Percentiles rank a stretch among this genome's conserved stretches.
These are phyloP conservation scores for Dolichotis patagonum DNA, from an alignment of 2,113 vertebrate species.

Conservation along the genomic window DNA sequence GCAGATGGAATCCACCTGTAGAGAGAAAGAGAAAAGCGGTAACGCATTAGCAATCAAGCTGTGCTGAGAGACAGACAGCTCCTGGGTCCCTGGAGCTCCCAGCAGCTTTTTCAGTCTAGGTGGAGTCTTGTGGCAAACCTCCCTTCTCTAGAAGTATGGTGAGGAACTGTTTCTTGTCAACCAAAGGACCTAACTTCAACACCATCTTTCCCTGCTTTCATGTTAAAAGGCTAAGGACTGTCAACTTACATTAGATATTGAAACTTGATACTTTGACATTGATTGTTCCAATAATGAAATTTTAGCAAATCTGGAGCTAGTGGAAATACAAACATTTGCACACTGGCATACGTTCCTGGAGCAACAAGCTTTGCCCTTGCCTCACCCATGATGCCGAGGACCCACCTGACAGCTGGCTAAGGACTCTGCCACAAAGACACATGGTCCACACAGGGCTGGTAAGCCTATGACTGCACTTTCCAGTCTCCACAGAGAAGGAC, in stretches of 20 bases:
- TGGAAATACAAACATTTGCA: background rate
- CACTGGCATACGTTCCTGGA: background rate
- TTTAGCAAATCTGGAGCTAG: background rate
- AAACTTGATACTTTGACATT: conserved; percentile 41
- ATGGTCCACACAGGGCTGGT: background rate
- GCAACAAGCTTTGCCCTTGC: background rate
- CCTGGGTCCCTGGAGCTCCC: too few species aligned
- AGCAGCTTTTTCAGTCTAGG: background rate
- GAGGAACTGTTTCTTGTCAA: background rate
- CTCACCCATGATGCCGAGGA: background rate
- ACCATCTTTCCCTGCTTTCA: background rate
- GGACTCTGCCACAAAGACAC: background rate
- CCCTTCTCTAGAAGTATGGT: background rate
- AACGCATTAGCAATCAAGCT: background rate
- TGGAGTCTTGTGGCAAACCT: background rate
- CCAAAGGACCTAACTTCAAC: background rate
- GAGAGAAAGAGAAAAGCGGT: background rate
- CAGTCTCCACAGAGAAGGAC: background rate
- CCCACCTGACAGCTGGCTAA: background rate
- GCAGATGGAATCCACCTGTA: background rate
- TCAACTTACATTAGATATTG: background rate
- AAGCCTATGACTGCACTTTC: background rate
- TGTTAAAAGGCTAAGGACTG: conserved; percentile 11
- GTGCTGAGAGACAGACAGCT: background rate
- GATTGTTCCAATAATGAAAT: conserved; percentile 51